A percentile compares a stretch with the other conserved stretches of the same genome.
Evolutionary conservation across 2,113 vertebrate species (phyloP).

Genomic region (Neodon shergylaensis): DNA sequence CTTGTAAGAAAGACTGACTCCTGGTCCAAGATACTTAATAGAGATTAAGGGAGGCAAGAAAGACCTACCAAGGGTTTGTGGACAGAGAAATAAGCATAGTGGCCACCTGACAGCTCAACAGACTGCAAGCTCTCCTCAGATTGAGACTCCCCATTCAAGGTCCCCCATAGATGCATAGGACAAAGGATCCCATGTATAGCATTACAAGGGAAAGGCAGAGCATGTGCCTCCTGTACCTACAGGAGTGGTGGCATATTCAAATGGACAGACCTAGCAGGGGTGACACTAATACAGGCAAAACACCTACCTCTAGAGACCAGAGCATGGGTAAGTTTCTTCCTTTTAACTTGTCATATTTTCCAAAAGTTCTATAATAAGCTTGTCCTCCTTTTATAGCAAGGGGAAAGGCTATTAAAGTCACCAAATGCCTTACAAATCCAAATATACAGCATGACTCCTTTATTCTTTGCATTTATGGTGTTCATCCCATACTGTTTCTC

Average conservation of each 20-base stretch:
- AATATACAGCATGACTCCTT: not conserved
- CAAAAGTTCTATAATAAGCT: conserved; percentile 58
- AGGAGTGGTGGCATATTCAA: not conserved
- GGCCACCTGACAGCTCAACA: not conserved
- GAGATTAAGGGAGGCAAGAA: not conserved
- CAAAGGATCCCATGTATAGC: not conserved
- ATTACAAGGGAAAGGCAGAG: not conserved
- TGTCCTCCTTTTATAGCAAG: conserved; percentile 49
- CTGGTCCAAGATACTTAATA: not conserved
- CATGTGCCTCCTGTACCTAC: not conserved
- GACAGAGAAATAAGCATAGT: not conserved
- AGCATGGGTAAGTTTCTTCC: not conserved
- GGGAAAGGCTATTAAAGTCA: conserved; percentile 22
- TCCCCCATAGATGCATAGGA: not conserved
- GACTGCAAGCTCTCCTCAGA: not conserved
- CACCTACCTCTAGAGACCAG: not conserved
- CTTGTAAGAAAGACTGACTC: not conserved
- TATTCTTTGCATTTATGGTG: not conserved
- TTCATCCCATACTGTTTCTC: not conserved
- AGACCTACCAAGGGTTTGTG: not conserved
- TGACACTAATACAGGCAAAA: not conserved
- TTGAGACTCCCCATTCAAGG: not conserved
- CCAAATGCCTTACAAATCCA: conserved; percentile 48
- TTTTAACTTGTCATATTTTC: conserved; percentile 54
- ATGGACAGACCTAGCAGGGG: not conserved